Conservation (phyloP, 2,797 vertebrate species). For the Anolis apletophallus region DNA sequence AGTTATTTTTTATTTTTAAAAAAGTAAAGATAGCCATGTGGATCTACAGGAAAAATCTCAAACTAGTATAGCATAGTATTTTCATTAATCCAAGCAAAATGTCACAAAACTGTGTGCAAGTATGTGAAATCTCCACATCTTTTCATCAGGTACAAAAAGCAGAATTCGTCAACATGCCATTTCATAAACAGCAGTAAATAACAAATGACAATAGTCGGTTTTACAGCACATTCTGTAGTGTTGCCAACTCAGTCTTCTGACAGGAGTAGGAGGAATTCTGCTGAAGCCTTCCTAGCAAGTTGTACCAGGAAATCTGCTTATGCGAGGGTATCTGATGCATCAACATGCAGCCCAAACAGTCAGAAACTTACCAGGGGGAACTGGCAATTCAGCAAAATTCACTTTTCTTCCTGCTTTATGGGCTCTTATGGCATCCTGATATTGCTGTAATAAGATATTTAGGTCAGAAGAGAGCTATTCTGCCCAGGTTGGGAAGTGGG, state of each 20-base stretch:
- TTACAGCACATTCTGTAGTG: constrained; percentile 1
- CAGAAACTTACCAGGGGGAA: constrained; percentile 88
- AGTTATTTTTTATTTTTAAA: background rate
- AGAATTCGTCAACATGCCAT: background rate
- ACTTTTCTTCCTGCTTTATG: constrained; percentile 89
- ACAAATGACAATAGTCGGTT: background rate
- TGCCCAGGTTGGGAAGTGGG: background rate
- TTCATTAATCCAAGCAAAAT: background rate
- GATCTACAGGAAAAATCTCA: background rate
- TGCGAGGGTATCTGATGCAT: background rate
- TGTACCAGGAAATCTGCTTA: background rate
- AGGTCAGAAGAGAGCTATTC: constrained; percentile 15
- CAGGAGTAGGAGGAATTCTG: constrained; percentile 16
- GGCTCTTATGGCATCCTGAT: constrained; percentile 90
- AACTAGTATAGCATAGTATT: background rate
- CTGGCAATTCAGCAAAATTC: constrained; percentile 90
- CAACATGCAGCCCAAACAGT: background rate
- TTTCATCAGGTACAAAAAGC: background rate
- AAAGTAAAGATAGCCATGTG: background rate
- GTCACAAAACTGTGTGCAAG: background rate
- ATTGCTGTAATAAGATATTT: constrained; percentile 86
- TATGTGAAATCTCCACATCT: background rate
- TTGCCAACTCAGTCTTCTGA: constrained; percentile 13
- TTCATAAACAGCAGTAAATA: background rate
- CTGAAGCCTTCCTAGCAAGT: background rate